These are phyloP conservation scores for Eupithecia vulgata DNA, from an alignment of 2,888 invertebrate genomes.

Conservation along the genomic window DNA sequence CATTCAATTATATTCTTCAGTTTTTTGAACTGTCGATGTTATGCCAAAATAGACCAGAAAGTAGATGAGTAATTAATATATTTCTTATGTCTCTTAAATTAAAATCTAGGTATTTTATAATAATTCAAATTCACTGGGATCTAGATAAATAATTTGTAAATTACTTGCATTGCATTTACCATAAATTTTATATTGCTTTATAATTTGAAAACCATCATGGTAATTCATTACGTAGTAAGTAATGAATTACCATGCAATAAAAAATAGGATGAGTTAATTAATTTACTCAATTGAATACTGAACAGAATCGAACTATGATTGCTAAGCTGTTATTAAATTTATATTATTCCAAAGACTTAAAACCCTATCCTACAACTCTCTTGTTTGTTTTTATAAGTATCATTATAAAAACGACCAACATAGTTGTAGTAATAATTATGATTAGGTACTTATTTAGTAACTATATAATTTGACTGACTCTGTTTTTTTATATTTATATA, in stretches of 20 bases:
- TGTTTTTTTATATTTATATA: no score
- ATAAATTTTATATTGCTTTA: background rate
- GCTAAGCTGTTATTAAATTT: background rate
- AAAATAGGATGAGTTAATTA: background rate
- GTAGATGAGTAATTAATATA: background rate
- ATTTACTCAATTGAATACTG: background rate
- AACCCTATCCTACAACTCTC: background rate
- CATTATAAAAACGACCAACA: no score
- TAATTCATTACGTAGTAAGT: no score
- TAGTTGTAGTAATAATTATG: no score
- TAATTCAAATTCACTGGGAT: constrained; percentile 22
- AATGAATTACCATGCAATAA: background rate
- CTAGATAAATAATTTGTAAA: background rate
- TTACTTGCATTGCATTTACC: background rate
- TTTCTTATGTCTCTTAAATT: background rate
- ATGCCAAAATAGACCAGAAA: background rate
- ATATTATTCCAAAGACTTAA: background rate
- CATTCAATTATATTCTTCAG: background rate
- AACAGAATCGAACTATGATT: background rate
- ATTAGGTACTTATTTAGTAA: no score
- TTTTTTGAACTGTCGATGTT: background rate
- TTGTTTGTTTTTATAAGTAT: background rate
- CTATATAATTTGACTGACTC: no score
- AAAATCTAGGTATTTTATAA: background rate
- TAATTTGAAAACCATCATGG: background rate